Evolutionary conservation across 2,888 invertebrate genomes (phyloP).

Genomic region (Lasioglossum pauxillum): DNA sequence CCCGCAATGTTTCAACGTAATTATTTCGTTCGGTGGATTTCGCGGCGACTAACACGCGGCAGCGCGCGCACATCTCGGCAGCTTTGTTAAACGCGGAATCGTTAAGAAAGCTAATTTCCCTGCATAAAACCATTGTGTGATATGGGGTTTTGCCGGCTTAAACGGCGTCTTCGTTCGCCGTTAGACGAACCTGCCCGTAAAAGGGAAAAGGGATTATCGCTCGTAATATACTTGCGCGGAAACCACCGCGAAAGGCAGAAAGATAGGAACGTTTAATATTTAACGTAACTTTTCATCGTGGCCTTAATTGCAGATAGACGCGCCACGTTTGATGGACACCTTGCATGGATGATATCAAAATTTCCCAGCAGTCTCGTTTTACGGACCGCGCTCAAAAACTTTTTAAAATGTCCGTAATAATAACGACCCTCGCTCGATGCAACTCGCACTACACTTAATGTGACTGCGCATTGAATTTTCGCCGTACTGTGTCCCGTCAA

Average conservation of each 20-base stretch:
- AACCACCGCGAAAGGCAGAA: constrained; percentile 27
- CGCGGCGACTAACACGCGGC: background rate
- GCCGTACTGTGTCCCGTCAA: background rate
- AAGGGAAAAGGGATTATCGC: constrained; percentile 66
- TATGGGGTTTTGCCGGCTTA: constrained; percentile 58
- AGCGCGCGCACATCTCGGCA: background rate
- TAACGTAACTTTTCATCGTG: constrained; percentile 45
- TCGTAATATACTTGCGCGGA: constrained; percentile 64
- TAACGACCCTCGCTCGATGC: background rate
- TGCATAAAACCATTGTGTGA: constrained; percentile 58
- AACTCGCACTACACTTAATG: background rate
- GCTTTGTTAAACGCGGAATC: constrained; percentile 54
- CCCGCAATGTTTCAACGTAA: constrained; percentile 25
- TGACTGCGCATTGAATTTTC: background rate
- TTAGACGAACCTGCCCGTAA: constrained; percentile 60
- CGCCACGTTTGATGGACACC: constrained; percentile 12
- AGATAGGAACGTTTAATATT: constrained; percentile 51
- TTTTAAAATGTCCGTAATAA: constrained; percentile 6
- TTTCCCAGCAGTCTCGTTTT: background rate
- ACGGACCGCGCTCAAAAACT: background rate
- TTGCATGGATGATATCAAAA: background rate
- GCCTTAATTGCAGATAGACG: constrained; percentile 18
- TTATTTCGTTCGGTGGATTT: constrained; percentile 36
- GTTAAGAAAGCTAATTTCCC: constrained; percentile 63
- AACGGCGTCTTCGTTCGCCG: constrained; percentile 61